phyloP scores from a whole-genome alignment of 2,888 invertebrate species.

The Drosophila limbata region DNA sequence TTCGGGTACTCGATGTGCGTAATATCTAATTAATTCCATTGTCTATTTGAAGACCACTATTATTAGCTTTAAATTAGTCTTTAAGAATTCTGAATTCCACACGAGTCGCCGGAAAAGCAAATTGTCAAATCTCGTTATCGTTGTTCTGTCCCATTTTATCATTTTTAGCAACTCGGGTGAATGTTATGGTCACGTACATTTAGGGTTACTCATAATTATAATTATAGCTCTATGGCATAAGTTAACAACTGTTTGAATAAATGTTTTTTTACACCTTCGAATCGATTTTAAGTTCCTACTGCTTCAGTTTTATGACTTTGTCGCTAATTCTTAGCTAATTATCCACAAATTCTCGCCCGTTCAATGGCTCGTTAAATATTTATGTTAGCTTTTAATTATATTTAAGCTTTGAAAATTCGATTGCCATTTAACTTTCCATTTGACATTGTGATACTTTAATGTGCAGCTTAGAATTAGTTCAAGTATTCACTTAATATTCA shows the following conservation, averaged over 20 bases:
- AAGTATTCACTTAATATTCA: background rate
- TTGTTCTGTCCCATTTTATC: slow-evolving; percentile 3
- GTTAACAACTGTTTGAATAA: slow-evolving; percentile 24
- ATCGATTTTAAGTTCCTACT: background rate
- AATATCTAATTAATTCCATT: slow-evolving; percentile 26
- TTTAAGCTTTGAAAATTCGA: background rate
- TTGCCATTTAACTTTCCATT: background rate
- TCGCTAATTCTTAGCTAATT: slow-evolving; percentile 14
- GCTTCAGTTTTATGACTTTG: slow-evolving; percentile 7
- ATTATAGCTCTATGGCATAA: slow-evolving; percentile 5
- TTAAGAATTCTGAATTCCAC: slow-evolving; percentile 39
- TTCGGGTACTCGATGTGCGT: slow-evolving; percentile 16
- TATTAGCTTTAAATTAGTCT: slow-evolving; percentile 32
- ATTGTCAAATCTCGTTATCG: slow-evolving; percentile 1
- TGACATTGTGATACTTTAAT: too few relatives aligned
- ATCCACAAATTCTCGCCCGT: background rate
- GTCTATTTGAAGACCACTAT: slow-evolving; percentile 7
- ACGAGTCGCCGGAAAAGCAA: slow-evolving; percentile 24
- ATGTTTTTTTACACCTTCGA: slow-evolving; percentile 22
- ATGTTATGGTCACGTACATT: slow-evolving; percentile 37
- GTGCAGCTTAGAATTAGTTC: background rate
- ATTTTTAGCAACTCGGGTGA: slow-evolving; percentile 23
- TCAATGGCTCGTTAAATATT: slow-evolving; percentile 36
- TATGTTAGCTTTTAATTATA: slow-evolving; percentile 4
- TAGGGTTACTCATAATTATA: slow-evolving; percentile 29